Evolutionary conservation across 2,888 invertebrate species (phyloP).

Genomic region (Callyntrura guangdongensis): DNA sequence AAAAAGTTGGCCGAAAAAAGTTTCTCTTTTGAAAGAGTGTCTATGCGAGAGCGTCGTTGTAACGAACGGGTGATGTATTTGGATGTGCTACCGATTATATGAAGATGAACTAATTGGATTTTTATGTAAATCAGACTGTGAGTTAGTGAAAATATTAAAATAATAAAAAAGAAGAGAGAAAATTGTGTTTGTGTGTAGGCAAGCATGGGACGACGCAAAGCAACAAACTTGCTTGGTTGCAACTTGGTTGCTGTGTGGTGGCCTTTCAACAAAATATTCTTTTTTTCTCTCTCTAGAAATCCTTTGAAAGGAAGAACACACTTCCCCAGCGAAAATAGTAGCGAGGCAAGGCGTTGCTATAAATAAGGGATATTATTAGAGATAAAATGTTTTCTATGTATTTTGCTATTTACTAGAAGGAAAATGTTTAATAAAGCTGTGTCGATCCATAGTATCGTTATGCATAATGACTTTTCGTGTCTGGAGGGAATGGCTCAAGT

Average conservation of each 20-base stretch:
- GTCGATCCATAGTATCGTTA: background rate
- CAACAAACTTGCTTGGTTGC: background rate
- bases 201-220: background rate
- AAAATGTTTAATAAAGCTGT: constrained; percentile 16
- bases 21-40: background rate
- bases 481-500: background rate
- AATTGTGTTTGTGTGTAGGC: background rate
- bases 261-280: background rate
- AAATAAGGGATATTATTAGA: background rate
- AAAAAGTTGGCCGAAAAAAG: constrained; percentile 3
- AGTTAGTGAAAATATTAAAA: constrained; percentile 8
- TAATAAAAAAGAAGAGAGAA: background rate
- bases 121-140: constrained; percentile 32
- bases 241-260: too few relatives aligned
- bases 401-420: background rate
- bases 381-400: background rate
- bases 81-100: background rate
- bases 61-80: background rate
- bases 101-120: constrained; percentile 70
- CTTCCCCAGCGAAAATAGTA: too few relatives aligned
- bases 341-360: too few relatives aligned
- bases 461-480: background rate
- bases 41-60: background rate
- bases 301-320: too few relatives aligned
- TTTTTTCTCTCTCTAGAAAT: background rate